phyloP scores from a whole-genome alignment of 1,140 invertebrate species.

The Brachionus sp. region DNA sequence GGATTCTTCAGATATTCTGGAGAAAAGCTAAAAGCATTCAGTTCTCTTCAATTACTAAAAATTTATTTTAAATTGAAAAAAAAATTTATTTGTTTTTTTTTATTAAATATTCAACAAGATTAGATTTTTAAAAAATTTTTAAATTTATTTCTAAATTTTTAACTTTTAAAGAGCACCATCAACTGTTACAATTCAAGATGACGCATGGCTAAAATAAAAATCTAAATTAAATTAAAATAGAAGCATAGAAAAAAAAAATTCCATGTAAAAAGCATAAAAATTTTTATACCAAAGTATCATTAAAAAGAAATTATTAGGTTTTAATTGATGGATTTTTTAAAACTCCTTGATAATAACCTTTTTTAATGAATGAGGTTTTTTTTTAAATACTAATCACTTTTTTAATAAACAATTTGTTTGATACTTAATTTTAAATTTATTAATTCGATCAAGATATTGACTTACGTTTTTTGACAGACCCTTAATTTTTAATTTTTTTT shows the following conservation, averaged over 20 bases:
- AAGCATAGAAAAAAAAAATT: neutral
- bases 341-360: neutral
- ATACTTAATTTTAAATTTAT: too few relatives aligned
- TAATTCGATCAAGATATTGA: too few relatives aligned
- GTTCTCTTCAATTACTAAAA: neutral
- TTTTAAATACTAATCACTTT: too few relatives aligned
- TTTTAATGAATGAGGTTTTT: neutral
- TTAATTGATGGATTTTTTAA: neutral
- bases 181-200: conserved; percentile 55
- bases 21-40: neutral
- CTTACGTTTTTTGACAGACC: too few relatives aligned
- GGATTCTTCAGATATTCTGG: neutral
- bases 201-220: conserved; percentile 51
- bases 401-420: too few relatives aligned
- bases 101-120: neutral
- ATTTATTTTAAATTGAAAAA: neutral
- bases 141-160: neutral
- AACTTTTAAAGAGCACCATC: conserved; percentile 51
- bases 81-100: conserved; percentile 37
- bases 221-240: neutral
- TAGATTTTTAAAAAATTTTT: neutral
- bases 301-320: neutral
- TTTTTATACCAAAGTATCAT: neutral
- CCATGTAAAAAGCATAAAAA: neutral
- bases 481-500: too few relatives aligned